phyloP scores from a whole-genome alignment of 2,888 invertebrate species.

The Notocelia uddmanniana region DNA sequence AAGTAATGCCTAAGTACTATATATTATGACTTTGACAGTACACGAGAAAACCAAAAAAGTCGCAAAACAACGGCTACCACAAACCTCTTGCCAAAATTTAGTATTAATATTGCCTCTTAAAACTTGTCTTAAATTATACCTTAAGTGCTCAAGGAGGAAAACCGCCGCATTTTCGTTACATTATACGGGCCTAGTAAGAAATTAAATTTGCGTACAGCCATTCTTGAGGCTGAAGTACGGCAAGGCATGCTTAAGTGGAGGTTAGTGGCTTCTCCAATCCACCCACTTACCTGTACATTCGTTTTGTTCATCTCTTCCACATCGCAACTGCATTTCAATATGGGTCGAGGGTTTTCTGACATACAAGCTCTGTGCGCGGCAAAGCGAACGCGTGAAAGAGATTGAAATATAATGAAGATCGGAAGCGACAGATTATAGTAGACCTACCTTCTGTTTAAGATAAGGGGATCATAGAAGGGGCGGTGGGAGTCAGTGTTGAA shows the following conservation, averaged over 20 bases:
- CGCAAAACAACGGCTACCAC: too few relatives aligned
- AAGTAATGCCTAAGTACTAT: too few relatives aligned
- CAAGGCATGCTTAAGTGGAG: constrained; percentile 37
- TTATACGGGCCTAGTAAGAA: not conserved
- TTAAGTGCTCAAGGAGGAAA: not conserved
- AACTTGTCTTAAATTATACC: too few relatives aligned
- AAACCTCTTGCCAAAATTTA: not conserved
- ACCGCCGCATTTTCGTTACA: constrained; percentile 4
- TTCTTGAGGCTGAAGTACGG: constrained; percentile 13
- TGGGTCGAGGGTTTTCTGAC: not conserved
- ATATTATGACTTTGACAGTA: too few relatives aligned
- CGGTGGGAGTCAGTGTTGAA: too few relatives aligned
- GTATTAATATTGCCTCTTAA: not conserved
- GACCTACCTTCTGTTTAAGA: too few relatives aligned
- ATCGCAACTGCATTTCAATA: not conserved
- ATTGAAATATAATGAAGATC: too few relatives aligned
- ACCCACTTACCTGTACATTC: constrained; percentile 17
- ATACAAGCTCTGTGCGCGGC: not conserved
- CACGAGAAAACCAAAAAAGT: too few relatives aligned
- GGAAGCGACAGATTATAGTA: too few relatives aligned
- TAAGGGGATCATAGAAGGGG: too few relatives aligned
- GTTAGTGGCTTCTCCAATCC: constrained; percentile 25
- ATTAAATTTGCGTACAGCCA: constrained; percentile 31
- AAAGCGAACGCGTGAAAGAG: too few relatives aligned
- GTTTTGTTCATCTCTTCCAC: not conserved